These are phyloP conservation scores for Mormyrus proboscirostris DNA, from an alignment of 2,797 vertebrate genomes.

Conservation along the genomic window DNA sequence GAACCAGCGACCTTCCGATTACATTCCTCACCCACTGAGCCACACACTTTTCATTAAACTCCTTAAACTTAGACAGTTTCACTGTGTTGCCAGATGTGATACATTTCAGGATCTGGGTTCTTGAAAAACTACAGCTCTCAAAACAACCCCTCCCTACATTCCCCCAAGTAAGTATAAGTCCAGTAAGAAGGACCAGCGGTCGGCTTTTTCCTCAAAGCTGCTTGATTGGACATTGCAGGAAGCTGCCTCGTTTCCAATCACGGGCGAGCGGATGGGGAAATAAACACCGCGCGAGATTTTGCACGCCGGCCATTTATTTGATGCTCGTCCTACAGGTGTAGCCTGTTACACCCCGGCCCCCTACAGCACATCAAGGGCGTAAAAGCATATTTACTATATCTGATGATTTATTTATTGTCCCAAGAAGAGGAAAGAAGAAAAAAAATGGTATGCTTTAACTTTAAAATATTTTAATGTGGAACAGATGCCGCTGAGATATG, in stretches of 20 bases:
- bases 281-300: neutral
- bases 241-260: neutral
- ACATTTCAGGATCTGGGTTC: neutral
- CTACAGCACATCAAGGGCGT: neutral
- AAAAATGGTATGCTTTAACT: neutral
- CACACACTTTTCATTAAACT: neutral
- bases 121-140: neutral
- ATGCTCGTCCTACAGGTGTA: neutral
- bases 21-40: neutral
- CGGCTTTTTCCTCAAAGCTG: neutral
- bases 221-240: neutral
- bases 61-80: neutral
- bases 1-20: neutral
- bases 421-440: neutral
- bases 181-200: neutral
- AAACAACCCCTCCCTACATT: too few species aligned
- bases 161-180: neutral
- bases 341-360: neutral
- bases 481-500: neutral
- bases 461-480: slow-evolving; percentile 6
- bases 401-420: slow-evolving; percentile 9
- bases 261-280: neutral
- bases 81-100: neutral
- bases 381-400: neutral
- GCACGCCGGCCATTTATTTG: neutral